Percentiles rank a stretch among this genome's conserved stretches.
These are phyloP conservation scores for Perithous albicinctus DNA, from an alignment of 2,888 invertebrate genomes.

Conservation along the genomic window DNA sequence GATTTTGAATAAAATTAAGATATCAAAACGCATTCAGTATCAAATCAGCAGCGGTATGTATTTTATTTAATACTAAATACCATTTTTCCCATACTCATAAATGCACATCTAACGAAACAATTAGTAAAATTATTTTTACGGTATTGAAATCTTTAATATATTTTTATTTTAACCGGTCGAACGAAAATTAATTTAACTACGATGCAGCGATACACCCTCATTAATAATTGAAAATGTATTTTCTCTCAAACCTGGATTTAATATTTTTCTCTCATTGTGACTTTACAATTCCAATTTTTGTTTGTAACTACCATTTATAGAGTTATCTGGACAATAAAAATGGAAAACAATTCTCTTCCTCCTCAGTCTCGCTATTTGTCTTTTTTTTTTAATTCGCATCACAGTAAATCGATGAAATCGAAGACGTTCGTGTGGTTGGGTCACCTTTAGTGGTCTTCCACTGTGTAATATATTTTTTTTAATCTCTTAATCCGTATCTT, in stretches of 20 bases:
- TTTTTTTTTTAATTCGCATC: conserved; percentile 42
- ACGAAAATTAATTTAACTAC: too few relatives aligned
- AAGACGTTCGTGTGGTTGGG: conserved; percentile 68
- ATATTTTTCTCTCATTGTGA: background rate
- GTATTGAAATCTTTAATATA: too few relatives aligned
- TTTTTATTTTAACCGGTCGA: too few relatives aligned
- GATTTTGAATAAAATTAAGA: too few relatives aligned
- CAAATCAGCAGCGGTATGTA: too few relatives aligned
- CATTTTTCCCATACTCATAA: too few relatives aligned
- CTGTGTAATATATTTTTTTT: conserved; percentile 1
- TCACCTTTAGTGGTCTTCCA: conserved; percentile 60
- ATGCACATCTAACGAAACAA: too few relatives aligned
- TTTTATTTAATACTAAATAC: too few relatives aligned
- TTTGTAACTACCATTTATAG: conserved; percentile 42
- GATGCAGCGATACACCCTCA: background rate
- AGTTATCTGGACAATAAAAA: conserved; percentile 20
- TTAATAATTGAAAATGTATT: background rate
- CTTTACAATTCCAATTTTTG: background rate
- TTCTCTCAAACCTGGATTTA: background rate
- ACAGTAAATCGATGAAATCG: conserved; percentile 49
- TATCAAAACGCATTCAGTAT: too few relatives aligned
- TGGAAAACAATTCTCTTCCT: conserved; percentile 40
- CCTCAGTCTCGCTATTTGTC: conserved; percentile 43
- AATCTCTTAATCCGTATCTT: background rate
- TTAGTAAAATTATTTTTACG: too few relatives aligned